Percentiles rank a stretch among this genome's conserved stretches.
These are phyloP conservation scores for Bucorvus abyssinicus DNA, from an alignment of 2,797 vertebrate species.

Conservation along the genomic window DNA sequence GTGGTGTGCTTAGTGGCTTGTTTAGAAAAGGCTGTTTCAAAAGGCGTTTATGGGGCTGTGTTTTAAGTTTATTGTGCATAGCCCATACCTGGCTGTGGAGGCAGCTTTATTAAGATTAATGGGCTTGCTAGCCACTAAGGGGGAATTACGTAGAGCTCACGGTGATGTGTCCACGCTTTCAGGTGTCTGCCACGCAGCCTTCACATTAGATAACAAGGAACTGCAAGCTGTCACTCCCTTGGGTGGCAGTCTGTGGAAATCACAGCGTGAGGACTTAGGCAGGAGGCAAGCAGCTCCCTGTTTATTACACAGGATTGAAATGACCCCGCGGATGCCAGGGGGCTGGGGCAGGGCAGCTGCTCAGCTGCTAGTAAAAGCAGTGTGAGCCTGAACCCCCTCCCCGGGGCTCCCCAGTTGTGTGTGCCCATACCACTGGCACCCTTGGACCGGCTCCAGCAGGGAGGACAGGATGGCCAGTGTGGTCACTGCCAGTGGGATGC, in stretches of 20 bases:
- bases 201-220: neutral
- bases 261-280: fast-evolving
- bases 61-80: neutral
- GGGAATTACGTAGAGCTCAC: neutral
- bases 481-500: neutral
- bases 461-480: neutral
- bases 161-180: neutral
- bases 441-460: neutral
- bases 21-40: neutral
- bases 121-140: neutral
- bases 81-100: neutral
- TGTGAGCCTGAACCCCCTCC: neutral
- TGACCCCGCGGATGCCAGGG: neutral
- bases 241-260: neutral
- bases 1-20: neutral
- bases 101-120: neutral
- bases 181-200: neutral
- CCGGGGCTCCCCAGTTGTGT: neutral
- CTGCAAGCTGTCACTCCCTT: neutral
- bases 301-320: neutral
- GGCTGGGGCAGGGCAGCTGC: neutral
- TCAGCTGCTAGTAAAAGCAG: neutral
- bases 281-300: neutral
- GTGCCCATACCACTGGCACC: neutral
- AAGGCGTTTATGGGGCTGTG: neutral